Percentiles rank a stretch among this genome's conserved stretches.
Conservation (phyloP, 2,113 vertebrate species). For the Podarcis raffonei region DNA sequence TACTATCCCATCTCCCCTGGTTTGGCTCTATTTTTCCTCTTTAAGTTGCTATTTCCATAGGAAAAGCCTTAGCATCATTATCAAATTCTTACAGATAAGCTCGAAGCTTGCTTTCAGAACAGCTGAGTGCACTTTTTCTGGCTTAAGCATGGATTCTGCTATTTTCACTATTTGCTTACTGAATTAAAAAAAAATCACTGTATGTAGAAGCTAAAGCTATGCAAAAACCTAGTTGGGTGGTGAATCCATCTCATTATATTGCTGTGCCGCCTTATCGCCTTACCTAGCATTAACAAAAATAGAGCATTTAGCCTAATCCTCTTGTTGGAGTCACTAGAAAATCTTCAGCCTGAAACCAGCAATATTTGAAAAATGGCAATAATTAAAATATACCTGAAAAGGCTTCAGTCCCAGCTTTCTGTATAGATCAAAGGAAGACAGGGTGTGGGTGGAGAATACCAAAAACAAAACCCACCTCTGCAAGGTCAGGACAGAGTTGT, state of each 20-base stretch:
- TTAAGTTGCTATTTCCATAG: background rate
- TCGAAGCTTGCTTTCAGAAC: background rate
- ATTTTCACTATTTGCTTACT: conserved; percentile 13
- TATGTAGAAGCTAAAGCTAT: conserved; percentile 10
- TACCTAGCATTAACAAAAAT: conserved; percentile 35
- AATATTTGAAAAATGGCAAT: conserved; percentile 35
- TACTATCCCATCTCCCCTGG: too few relatives aligned
- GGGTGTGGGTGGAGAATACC: conserved; percentile 13
- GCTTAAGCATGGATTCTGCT: background rate
- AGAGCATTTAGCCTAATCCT: conserved; percentile 34
- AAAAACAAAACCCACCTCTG: background rate
- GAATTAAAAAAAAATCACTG: background rate
- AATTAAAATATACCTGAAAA: conserved; percentile 39
- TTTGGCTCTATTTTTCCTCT: background rate
- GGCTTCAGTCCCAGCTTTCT: conserved; percentile 22
- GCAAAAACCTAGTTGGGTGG: conserved; percentile 7
- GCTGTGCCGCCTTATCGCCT: conserved; percentile 5
- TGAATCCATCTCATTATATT: conserved; percentile 12
- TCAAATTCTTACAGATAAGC: background rate
- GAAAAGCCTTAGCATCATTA: background rate
- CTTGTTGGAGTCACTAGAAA: conserved; percentile 18
- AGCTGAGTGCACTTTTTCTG: background rate
- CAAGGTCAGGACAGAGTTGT: background rate
- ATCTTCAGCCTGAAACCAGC: conserved; percentile 31
- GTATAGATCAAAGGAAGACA: conserved; percentile 8